Evolutionary conservation across 2,113 vertebrate species (phyloP).

Genomic region (Progne subis): DNA sequence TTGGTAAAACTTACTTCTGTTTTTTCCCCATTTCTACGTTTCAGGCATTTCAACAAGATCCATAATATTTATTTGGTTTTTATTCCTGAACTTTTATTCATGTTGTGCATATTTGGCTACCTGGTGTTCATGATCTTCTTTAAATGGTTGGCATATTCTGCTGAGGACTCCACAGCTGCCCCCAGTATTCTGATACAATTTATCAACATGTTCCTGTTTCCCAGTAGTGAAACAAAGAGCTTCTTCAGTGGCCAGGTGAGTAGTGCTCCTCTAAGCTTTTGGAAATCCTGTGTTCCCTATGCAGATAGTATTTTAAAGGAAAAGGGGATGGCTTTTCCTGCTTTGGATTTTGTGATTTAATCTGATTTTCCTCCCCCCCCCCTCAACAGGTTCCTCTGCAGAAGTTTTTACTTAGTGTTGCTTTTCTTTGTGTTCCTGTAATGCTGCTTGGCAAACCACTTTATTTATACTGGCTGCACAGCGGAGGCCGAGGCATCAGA

Average conservation of each 20-base stretch:
- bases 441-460: constrained; percentile 91
- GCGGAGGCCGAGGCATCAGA: constrained; percentile 79
- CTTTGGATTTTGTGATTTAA: neutral
- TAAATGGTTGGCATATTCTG: constrained; percentile 89
- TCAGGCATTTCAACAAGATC: constrained; percentile 88
- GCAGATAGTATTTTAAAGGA: neutral
- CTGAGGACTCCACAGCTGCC: constrained; percentile 75
- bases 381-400: constrained; percentile 81
- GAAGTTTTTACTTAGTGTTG: constrained; percentile 82
- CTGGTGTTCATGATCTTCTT: constrained; percentile 94
- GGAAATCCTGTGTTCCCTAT: neutral
- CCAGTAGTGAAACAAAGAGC: constrained; percentile 41
- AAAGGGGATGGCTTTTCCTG: neutral
- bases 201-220: constrained; percentile 96
- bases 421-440: constrained; percentile 87
- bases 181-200: constrained; percentile 96
- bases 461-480: constrained; percentile 90
- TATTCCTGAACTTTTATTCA: constrained; percentile 92
- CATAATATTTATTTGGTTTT: constrained; percentile 89
- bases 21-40: neutral
- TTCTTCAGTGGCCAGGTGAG: constrained; percentile 90
- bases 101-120: constrained; percentile 94
- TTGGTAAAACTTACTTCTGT: neutral
- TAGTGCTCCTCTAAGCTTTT: neutral
- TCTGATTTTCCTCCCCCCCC: neutral